These are phyloP conservation scores for Lumbricus terrestris DNA, from an alignment of 2,888 invertebrate species.

Conservation along the genomic window DNA sequence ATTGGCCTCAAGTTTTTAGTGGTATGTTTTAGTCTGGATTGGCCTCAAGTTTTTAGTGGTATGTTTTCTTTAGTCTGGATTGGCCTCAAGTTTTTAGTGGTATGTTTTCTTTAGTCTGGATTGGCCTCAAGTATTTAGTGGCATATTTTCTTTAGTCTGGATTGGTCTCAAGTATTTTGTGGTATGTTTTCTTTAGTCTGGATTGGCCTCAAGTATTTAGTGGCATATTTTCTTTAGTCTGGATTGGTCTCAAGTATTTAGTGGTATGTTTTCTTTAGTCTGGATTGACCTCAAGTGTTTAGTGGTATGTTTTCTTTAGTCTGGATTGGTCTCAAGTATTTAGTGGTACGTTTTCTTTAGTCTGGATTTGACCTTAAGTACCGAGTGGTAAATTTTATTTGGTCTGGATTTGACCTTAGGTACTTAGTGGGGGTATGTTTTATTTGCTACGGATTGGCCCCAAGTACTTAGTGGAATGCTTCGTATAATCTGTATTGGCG, in stretches of 20 bases:
- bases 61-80: too few species aligned
- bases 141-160: background rate
- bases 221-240: background rate
- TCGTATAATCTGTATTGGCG: too few species aligned
- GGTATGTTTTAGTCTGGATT: slow-evolving; percentile 18
- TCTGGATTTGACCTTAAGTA: too few species aligned
- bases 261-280: background rate
- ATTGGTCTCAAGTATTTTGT: background rate
- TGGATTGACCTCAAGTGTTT: too few species aligned
- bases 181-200: background rate
- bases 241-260: background rate
- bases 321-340: too few species aligned
- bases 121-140: background rate
- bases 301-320: background rate
- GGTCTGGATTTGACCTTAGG: slow-evolving; percentile 25
- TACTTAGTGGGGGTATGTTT: background rate
- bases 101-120: background rate
- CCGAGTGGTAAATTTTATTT: background rate
- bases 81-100: too few species aligned
- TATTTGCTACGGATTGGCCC: slow-evolving; percentile 26
- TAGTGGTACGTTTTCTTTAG: background rate
- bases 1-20: too few species aligned
- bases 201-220: background rate
- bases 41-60: slow-evolving; percentile 19
- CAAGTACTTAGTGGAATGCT: too few species aligned